These are phyloP conservation scores for Falco naumanni DNA, from an alignment of 2,797 vertebrate species.

Conservation along the genomic window DNA sequence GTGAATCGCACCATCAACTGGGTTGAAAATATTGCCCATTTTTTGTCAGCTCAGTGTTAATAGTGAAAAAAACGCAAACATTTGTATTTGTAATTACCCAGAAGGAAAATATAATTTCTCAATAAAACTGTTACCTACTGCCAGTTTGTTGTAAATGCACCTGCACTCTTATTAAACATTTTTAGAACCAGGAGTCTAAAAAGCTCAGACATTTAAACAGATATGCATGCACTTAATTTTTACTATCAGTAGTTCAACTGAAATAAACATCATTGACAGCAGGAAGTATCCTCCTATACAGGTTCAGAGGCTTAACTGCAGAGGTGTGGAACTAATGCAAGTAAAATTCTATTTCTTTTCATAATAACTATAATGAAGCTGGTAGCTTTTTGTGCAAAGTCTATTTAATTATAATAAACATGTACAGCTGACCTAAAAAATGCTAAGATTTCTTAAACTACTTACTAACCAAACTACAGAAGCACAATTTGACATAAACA, in stretches of 20 bases:
- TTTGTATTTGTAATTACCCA: neutral
- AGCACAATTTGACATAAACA: neutral
- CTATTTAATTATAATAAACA: neutral
- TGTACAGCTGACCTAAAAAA: neutral
- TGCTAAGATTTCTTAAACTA: neutral
- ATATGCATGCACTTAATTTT: neutral
- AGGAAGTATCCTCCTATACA: neutral
- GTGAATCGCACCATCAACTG: neutral
- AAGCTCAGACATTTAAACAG: neutral
- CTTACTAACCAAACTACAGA: neutral
- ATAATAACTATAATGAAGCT: neutral
- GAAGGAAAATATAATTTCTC: neutral
- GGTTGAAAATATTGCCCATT: neutral
- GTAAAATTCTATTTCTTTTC: neutral
- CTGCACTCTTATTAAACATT: neutral
- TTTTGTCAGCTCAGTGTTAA: neutral
- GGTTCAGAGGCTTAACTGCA: neutral
- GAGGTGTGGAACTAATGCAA: neutral
- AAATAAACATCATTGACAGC: neutral
- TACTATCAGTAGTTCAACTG: neutral
- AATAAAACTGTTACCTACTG: neutral
- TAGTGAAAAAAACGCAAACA: neutral
- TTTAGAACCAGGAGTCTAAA: neutral
- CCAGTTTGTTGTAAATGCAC: neutral
- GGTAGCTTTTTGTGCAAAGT: neutral